phyloP scores from a whole-genome alignment of 2,888 invertebrate genomes.

The Drosophila prolongata region DNA sequence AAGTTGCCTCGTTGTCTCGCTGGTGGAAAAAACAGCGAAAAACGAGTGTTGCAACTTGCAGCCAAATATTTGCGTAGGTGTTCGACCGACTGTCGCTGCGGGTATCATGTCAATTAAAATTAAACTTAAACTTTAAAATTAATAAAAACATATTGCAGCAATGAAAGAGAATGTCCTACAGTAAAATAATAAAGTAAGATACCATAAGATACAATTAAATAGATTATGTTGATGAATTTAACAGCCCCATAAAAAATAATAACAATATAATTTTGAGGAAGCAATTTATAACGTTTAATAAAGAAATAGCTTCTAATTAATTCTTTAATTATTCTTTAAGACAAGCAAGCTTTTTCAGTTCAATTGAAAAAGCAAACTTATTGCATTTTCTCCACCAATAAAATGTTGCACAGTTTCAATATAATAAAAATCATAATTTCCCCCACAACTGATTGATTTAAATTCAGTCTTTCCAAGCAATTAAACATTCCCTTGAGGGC shows the following conservation, averaged over 20 bases:
- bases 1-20: conserved; percentile 33
- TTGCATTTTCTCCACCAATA: too few species aligned
- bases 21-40: conserved; percentile 9
- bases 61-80: conserved; percentile 71
- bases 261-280: too few species aligned
- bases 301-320: too few species aligned
- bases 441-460: background rate
- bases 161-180: background rate
- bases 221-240: too few species aligned
- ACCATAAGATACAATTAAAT: too few species aligned
- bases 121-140: conserved; percentile 61
- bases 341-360: too few species aligned
- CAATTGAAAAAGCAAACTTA: too few species aligned
- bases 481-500: conserved; percentile 3
- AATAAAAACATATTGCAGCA: conserved; percentile 41
- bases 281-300: too few species aligned
- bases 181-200: too few species aligned
- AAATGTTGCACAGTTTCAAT: too few species aligned
- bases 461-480: conserved; percentile 6
- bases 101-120: conserved; percentile 61
- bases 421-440: background rate
- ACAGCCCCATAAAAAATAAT: too few species aligned
- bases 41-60: conserved; percentile 28
- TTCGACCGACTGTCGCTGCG: conserved; percentile 31
- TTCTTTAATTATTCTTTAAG: too few species aligned